Percentiles rank a stretch among this genome's conserved stretches.
These are phyloP conservation scores for Aradus depressus DNA, from an alignment of 2,888 invertebrate genomes.

Conservation along the genomic window DNA sequence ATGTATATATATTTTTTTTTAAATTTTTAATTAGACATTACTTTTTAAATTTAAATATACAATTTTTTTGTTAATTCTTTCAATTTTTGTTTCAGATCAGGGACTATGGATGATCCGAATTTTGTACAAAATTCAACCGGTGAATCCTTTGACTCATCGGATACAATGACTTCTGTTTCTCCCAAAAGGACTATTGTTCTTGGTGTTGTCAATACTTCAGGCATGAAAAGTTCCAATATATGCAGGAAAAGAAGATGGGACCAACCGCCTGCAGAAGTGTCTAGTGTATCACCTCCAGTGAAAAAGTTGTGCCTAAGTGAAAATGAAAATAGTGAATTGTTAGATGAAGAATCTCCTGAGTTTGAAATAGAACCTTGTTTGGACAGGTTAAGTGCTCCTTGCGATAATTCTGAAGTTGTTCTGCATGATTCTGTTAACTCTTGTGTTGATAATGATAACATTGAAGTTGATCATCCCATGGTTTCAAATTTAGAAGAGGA, in stretches of 20 bases:
- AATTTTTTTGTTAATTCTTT: not conserved
- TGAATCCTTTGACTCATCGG: not conserved
- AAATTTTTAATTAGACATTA: too few species aligned
- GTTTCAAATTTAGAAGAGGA: too few species aligned
- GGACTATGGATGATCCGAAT: conserved; percentile 17
- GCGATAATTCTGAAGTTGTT: conserved; percentile 4
- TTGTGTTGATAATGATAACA: conserved; percentile 2
- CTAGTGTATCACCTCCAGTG: conserved; percentile 3
- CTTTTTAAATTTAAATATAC: not conserved
- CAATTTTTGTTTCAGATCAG: conserved; percentile 6
- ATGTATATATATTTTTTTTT: too few species aligned
- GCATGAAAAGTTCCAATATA: conserved; percentile 20
- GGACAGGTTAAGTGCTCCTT: conserved; percentile 4
- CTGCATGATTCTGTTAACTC: conserved; percentile 1
- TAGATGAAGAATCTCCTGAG: conserved; percentile 14
- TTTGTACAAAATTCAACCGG: conserved; percentile 8
- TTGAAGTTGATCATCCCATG: not conserved
- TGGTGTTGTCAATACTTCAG: conserved; percentile 24
- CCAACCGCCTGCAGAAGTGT: conserved; percentile 20
- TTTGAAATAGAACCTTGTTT: too few species aligned
- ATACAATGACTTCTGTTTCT: conserved; percentile 9
- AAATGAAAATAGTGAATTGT: not conserved
- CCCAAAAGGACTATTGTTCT: conserved; percentile 21
- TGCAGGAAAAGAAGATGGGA: conserved; percentile 27
- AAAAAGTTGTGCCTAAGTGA: conserved; percentile 11